A percentile compares a stretch with the other conserved stretches of the same genome.
Conservation (phyloP, 2,113 vertebrate genomes). For the Austrofundulus limnaeus region DNA sequence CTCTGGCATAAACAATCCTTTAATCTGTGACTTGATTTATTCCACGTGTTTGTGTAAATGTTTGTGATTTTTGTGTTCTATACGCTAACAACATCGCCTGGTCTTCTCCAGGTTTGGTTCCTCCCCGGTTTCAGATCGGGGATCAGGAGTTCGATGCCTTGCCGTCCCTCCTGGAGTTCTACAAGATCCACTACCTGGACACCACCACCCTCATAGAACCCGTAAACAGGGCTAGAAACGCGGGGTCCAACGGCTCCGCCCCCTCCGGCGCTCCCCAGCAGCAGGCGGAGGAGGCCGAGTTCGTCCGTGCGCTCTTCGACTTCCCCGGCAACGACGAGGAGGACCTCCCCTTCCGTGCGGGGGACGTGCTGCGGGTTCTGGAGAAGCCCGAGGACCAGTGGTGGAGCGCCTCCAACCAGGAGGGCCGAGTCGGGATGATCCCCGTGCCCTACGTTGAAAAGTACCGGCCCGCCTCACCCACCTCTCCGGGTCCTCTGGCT, state of each 20-base stretch:
- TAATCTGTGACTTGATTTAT: no score
- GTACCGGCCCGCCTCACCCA: slow-evolving; percentile 89
- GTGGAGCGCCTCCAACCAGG: slow-evolving; percentile 96
- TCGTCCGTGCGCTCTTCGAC: slow-evolving; percentile 95
- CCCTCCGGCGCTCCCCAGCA: slow-evolving; percentile 73
- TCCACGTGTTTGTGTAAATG: no score
- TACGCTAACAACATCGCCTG: neutral
- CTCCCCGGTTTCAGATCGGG: slow-evolving; percentile 91
- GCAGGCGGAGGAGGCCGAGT: slow-evolving; percentile 87
- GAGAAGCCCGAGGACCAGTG: slow-evolving; percentile 99
- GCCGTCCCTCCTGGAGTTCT: slow-evolving; percentile 94
- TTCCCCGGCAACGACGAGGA: slow-evolving; percentile 97
- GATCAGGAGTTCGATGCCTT: slow-evolving; percentile 98
- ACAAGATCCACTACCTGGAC: slow-evolving; percentile 99
- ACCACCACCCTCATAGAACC: slow-evolving; percentile 98
- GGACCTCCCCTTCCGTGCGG: slow-evolving; percentile 97
- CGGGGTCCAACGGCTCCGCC: slow-evolving; percentile 61
- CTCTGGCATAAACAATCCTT: no score
- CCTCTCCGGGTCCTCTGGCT: slow-evolving; percentile 38
- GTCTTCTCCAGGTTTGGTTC: slow-evolving; percentile 79
- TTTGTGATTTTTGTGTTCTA: no score
- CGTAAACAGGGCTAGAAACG: slow-evolving; percentile 84
- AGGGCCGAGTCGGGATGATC: slow-evolving; percentile 95
- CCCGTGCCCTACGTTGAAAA: slow-evolving; percentile 97
- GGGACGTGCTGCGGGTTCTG: slow-evolving; percentile 91